Conservation (phyloP, 2,113 vertebrate genomes). For the Phyllopteryx taeniolatus region DNA sequence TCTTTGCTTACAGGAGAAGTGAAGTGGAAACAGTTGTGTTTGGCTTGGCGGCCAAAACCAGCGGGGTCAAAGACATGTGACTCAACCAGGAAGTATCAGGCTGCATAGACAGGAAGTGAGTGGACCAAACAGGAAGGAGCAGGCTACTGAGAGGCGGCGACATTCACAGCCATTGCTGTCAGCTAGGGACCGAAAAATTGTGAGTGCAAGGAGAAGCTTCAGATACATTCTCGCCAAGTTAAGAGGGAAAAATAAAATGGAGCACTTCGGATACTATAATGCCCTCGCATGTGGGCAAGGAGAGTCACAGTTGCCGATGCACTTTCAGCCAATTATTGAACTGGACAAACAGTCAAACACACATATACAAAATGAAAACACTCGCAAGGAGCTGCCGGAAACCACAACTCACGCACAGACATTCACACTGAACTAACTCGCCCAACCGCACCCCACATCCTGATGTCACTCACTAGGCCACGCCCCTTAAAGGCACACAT, state of each 20-base stretch:
- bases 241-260: too few species aligned
- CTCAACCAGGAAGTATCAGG: constrained; percentile 64
- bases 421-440: too few species aligned
- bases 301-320: background rate
- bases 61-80: constrained; percentile 65
- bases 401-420: too few species aligned
- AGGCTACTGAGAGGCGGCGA: constrained; percentile 48
- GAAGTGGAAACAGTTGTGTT: constrained; percentile 43
- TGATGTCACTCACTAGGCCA: too few species aligned
- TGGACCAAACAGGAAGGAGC: constrained; percentile 62
- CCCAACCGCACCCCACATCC: too few species aligned
- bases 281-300: too few species aligned
- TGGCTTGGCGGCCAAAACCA: constrained; percentile 34
- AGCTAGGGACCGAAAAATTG: constrained; percentile 11
- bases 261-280: too few species aligned
- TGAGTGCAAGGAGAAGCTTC: too few species aligned
- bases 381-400: too few species aligned
- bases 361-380: too few species aligned
- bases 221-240: too few species aligned
- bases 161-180: constrained; percentile 24
- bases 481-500: too few species aligned
- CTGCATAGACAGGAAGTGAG: constrained; percentile 58
- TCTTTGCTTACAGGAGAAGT: constrained; percentile 14
- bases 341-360: background rate
- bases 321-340: background rate